A percentile compares a stretch with the other conserved stretches of the same genome.
Conservation (phyloP, 2,113 vertebrate genomes). For the Ia io region DNA sequence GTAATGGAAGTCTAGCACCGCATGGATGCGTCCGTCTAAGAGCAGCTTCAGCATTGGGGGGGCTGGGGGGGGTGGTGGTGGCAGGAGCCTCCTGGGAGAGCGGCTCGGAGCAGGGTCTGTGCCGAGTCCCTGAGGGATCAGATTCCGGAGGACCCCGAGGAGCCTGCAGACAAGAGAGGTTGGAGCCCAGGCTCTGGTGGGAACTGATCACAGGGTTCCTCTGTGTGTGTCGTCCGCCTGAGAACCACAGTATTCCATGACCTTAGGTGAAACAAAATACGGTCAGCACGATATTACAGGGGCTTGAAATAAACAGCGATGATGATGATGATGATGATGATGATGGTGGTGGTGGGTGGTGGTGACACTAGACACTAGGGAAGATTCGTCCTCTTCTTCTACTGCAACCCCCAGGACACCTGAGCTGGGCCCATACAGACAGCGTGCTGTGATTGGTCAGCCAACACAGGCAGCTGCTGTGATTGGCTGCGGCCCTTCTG, state of each 20-base stretch:
- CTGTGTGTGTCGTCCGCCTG: too few relatives aligned
- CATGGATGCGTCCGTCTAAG: not conserved
- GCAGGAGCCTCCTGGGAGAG: not conserved
- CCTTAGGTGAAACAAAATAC: not conserved
- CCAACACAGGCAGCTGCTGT: not conserved
- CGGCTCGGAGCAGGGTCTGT: too few relatives aligned
- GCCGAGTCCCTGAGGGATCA: too few relatives aligned
- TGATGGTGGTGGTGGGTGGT: too few relatives aligned
- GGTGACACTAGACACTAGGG: too few relatives aligned
- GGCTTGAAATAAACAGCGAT: not conserved
- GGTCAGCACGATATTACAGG: not conserved
- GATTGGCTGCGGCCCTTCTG: not conserved
- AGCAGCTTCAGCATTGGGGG: not conserved
- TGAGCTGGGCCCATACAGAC: not conserved
- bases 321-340: not conserved
- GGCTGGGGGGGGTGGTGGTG: rapidly evolving
- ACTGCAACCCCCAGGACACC: too few relatives aligned
- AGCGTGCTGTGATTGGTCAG: not conserved
- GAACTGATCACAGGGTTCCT: not conserved
- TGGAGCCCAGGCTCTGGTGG: too few relatives aligned
- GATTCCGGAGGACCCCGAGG: too few relatives aligned
- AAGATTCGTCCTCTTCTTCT: too few relatives aligned
- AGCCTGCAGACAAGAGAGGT: too few relatives aligned
- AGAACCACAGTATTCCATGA: not conserved
- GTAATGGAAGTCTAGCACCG: not conserved